Conservation (phyloP, 2,113 vertebrate species). For the Aptenodytes forsteri region DNA sequence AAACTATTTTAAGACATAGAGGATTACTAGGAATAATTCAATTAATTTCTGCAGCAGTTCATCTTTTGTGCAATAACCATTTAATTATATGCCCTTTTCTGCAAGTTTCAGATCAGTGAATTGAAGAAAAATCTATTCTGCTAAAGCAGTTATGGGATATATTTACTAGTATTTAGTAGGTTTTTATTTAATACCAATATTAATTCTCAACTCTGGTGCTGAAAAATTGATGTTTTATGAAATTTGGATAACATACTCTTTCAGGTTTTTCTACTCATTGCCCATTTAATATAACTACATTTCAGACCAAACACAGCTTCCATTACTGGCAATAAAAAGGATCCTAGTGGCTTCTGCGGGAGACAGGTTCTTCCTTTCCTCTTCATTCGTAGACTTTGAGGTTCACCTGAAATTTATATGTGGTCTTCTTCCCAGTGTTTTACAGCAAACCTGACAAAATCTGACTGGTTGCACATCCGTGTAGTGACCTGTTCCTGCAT, state of each 20-base stretch:
- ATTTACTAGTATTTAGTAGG: background rate
- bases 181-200: background rate
- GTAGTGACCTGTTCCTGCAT: accelerated
- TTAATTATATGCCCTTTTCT: background rate
- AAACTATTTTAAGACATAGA: background rate
- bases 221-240: background rate
- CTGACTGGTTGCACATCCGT: background rate
- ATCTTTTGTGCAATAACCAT: background rate
- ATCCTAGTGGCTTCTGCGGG: background rate
- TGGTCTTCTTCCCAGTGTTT: background rate
- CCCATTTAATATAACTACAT: background rate
- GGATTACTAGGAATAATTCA: background rate
- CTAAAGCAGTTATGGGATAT: background rate
- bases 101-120: background rate
- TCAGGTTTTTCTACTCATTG: background rate
- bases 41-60: background rate
- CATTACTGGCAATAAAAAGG: background rate
- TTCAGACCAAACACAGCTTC: background rate
- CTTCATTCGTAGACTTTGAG: background rate
- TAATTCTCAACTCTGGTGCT: background rate
- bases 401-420: background rate
- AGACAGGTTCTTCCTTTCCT: background rate
- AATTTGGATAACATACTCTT: background rate
- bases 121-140: background rate
- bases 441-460: background rate